Conservation (phyloP, 2,113 vertebrate species). For the Synchiropus splendidus region DNA sequence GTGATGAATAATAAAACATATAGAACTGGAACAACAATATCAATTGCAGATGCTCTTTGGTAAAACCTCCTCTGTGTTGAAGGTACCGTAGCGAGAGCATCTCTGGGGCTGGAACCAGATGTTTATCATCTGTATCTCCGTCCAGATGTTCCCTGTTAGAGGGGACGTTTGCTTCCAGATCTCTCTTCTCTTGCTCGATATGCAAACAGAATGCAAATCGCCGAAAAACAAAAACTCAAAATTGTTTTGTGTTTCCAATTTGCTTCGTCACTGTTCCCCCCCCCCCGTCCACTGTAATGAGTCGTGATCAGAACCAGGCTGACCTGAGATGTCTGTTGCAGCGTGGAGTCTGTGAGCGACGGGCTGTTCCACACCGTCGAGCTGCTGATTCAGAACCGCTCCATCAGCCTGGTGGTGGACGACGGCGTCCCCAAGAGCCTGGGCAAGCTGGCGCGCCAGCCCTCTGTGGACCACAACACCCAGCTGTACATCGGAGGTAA, state of each 20-base stretch:
- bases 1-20: no score
- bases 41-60: no score
- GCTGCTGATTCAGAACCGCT: slow-evolving; percentile 88
- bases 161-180: neutral
- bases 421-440: slow-evolving; percentile 88
- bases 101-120: no score
- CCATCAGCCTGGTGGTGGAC: slow-evolving; percentile 90
- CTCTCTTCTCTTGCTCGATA: slow-evolving; percentile 29
- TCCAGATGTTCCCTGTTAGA: slow-evolving; percentile 10
- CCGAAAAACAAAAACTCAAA: slow-evolving; percentile 13
- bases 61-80: no score
- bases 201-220: slow-evolving; percentile 38
- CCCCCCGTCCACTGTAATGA: slow-evolving; percentile 15
- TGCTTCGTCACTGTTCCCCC: slow-evolving; percentile 15
- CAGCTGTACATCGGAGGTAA: slow-evolving; percentile 93
- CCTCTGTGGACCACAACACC: slow-evolving; percentile 78
- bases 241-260: slow-evolving; percentile 25
- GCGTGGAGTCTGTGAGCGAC: slow-evolving; percentile 93
- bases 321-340: slow-evolving; percentile 41
- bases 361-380: slow-evolving; percentile 92
- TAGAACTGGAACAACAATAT: no score
- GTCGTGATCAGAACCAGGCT: slow-evolving; percentile 26
- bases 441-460: slow-evolving; percentile 86
- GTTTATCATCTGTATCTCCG: slow-evolving; percentile 7
- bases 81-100: no score